Base-by-base conservation (phyloP, 2,797 vertebrate genomes). In the Mus minutoides region DNA sequence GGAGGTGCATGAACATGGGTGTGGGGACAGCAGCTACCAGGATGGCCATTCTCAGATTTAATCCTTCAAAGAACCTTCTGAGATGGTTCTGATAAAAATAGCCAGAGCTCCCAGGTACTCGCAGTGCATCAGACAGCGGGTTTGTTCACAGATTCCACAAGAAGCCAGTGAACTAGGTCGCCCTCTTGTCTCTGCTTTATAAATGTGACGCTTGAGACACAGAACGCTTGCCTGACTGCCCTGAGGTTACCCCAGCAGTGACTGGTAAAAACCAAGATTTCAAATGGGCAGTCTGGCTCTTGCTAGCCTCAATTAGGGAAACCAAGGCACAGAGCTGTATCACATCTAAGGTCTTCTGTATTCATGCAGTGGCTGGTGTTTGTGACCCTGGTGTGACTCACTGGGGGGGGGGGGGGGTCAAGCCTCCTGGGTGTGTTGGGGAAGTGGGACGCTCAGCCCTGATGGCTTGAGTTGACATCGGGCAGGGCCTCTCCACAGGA, bases 401-500 rank as follows among this genome's bases (percentile, higher is more conserved):
- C 6, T 34, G 71, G 31, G 62, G 19, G 29, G n/a, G n/a, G n/a
- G n/a, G n/a, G n/a, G n/a, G n/a, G n/a, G 62, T n/a, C 46, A 40
- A 0, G 0, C 54, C 64, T 94, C 67, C 52, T 64, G 79, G 75
- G 40, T 4, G 4, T 60, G 79, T 31, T 88, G 60, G 12, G 9
- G 8, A 0, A 2, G 43, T 19, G 29, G 77, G 54, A 21, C 22
- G 29, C 24, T 22, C 2, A 9, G 37, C 16, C 46, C 52, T 7
- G 40, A 12, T 26, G 0, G 0, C 75, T 67, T 40, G 37, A 60
- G 62, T 87, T 93, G 67, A 97, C 0, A 21, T 37, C n/a, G 6
- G 17, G 17, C 19, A 1, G 26, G 85, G 49, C 86, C 98, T 73
- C 95, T 95, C 93, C 92, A 0, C 98, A 99, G 99, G 99, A 26